Evolutionary conservation across 2,888 invertebrate species (phyloP).

Genomic region (Drosophila tripunctata): DNA sequence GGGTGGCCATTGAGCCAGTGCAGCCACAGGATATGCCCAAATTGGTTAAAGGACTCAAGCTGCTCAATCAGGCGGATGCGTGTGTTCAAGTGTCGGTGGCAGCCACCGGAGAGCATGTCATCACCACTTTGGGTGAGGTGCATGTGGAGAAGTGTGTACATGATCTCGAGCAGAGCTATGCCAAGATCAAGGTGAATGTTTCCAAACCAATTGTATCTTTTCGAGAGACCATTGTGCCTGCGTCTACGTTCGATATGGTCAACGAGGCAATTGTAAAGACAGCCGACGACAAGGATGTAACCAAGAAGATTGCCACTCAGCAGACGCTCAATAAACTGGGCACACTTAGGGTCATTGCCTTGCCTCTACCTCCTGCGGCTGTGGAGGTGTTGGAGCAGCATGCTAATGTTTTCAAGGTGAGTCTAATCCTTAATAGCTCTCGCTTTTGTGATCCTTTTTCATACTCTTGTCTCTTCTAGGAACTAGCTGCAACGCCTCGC

Average conservation of each 20-base stretch:
- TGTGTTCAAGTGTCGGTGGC: slow-evolving; percentile 95
- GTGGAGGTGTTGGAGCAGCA: slow-evolving; percentile 90
- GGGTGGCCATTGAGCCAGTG: slow-evolving; percentile 96
- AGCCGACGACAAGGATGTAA: slow-evolving; percentile 83
- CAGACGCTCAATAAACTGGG: slow-evolving; percentile 90
- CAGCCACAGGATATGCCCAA: slow-evolving; percentile 91
- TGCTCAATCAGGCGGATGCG: slow-evolving; percentile 95
- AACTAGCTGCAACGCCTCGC: slow-evolving; percentile 68
- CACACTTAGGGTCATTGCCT: slow-evolving; percentile 89
- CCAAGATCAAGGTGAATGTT: slow-evolving; percentile 93
- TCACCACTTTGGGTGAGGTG: slow-evolving; percentile 98
- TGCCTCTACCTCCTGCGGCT: slow-evolving; percentile 90
- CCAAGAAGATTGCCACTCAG: slow-evolving; percentile 86
- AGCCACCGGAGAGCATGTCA: slow-evolving; percentile 97
- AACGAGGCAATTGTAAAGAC: slow-evolving; percentile 92
- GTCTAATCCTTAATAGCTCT: not conserved
- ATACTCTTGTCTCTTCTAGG: slow-evolving; percentile 55
- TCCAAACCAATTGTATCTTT: slow-evolving; percentile 98
- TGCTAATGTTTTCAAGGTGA: slow-evolving; percentile 88
- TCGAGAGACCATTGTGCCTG: slow-evolving; percentile 94
- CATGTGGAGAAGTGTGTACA: slow-evolving; percentile 98
- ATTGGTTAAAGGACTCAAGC: slow-evolving; percentile 90
- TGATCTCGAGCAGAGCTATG: slow-evolving; percentile 93
- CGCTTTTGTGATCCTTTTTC: too few relatives aligned
- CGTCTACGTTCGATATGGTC: slow-evolving; percentile 92